These are phyloP conservation scores for Edolisoma coerulescens DNA, from an alignment of 2,113 vertebrate genomes.

Conservation along the genomic window DNA sequence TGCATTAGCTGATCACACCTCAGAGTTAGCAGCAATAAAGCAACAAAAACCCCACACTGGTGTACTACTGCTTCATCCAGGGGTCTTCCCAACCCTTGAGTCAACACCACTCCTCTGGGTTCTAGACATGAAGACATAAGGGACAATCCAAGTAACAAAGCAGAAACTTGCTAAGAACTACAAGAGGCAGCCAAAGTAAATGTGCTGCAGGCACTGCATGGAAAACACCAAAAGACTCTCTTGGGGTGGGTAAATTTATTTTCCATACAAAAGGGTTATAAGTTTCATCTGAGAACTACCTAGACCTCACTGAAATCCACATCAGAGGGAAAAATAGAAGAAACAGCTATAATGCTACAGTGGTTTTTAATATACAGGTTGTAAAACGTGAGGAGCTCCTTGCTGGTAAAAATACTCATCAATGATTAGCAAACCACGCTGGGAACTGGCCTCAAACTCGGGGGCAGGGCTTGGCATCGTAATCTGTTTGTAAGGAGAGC, in stretches of 20 bases:
- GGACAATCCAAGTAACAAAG: neutral
- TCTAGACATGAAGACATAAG: neutral
- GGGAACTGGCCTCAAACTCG: neutral
- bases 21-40: neutral
- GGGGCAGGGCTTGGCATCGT: neutral
- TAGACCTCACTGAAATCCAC: neutral
- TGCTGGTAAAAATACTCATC: neutral
- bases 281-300: neutral
- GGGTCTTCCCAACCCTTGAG: neutral
- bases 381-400: neutral
- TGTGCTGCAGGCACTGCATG: neutral
- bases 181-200: neutral
- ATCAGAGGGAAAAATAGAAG: rapidly evolving
- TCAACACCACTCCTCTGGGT: neutral
- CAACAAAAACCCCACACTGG: neutral
- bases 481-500: neutral
- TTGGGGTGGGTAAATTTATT: neutral
- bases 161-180: neutral
- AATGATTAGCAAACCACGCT: neutral
- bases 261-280: neutral
- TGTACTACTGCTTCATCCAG: neutral
- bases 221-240: neutral
- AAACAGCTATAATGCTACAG: neutral
- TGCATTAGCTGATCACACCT: neutral
- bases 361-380: neutral